phyloP scores from a whole-genome alignment of 2,113 vertebrate genomes.

The Gracilinanus agilis region DNA sequence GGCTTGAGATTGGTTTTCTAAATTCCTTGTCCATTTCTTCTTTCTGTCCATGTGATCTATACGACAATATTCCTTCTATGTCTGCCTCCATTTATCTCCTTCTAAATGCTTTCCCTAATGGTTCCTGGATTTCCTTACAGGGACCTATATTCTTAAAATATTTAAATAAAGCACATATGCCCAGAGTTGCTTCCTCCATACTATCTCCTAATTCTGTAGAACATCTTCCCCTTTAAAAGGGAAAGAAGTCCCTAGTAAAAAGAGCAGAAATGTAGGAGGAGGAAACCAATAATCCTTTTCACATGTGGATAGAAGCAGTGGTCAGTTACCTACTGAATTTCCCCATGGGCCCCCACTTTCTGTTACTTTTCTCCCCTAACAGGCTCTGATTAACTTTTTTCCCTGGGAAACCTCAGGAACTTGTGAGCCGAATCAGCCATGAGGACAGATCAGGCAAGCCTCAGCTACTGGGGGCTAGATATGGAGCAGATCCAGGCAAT shows the following conservation, averaged over 20 bases:
- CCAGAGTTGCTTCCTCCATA: background rate
- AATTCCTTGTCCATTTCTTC: background rate
- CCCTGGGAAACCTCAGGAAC: slow-evolving; percentile 36
- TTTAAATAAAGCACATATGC: background rate
- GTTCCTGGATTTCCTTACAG: background rate
- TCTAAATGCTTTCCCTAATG: background rate
- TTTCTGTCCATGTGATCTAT: background rate
- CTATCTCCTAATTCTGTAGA: background rate
- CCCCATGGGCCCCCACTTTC: background rate
- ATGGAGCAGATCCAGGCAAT: slow-evolving; percentile 77
- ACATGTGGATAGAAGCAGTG: background rate
- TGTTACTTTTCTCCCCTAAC: slow-evolving; percentile 48
- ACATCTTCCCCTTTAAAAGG: background rate
- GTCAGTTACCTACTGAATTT: background rate
- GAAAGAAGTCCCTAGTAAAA: background rate
- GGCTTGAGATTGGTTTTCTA: background rate
- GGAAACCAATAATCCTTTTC: background rate
- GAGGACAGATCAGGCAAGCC: slow-evolving; percentile 64
- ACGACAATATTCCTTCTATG: background rate
- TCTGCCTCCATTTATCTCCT: background rate
- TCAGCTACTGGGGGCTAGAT: slow-evolving; percentile 50
- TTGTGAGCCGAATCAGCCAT: slow-evolving; percentile 56
- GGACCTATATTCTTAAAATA: background rate
- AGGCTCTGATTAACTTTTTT: slow-evolving; percentile 16
- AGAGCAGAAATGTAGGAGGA: background rate